Conservation (phyloP, 2,888 invertebrate genomes). For the Zygaena filipendulae region DNA sequence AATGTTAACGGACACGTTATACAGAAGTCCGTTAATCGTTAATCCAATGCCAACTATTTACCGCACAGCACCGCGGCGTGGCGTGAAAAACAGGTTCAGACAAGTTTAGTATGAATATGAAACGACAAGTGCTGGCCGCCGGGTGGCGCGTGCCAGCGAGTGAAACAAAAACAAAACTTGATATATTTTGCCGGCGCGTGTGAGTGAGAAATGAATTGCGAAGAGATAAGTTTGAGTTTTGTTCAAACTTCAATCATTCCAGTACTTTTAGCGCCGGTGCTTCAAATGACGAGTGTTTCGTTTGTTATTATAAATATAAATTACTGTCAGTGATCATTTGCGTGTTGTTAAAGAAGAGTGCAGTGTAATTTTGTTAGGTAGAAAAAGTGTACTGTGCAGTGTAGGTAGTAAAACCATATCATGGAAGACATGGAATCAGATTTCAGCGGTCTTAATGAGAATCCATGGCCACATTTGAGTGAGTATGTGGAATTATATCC, state of each 20-base stretch:
- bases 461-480: constrained; percentile 15
- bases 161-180: too few relatives aligned
- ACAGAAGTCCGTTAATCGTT: too few relatives aligned
- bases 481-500: constrained; percentile 17
- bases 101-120: too few relatives aligned
- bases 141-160: too few relatives aligned
- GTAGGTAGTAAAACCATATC: constrained; percentile 14
- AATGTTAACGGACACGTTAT: too few relatives aligned
- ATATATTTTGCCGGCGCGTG: too few relatives aligned
- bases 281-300: background rate
- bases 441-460: constrained; percentile 12
- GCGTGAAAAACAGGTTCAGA: too few relatives aligned
- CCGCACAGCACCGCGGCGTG: too few relatives aligned
- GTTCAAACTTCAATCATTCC: background rate
- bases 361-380: background rate
- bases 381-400: constrained; percentile 9
- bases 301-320: background rate
- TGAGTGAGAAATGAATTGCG: too few relatives aligned
- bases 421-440: constrained; percentile 15
- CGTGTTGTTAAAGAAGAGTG: background rate
- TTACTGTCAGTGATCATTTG: background rate
- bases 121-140: too few relatives aligned
- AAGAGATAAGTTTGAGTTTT: too few relatives aligned
- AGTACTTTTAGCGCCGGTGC: background rate
- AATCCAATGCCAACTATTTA: too few relatives aligned